A percentile compares a stretch with the other conserved stretches of the same genome.
Conservation (phyloP, 2,888 invertebrate genomes). For the Brachyptera putata region DNA sequence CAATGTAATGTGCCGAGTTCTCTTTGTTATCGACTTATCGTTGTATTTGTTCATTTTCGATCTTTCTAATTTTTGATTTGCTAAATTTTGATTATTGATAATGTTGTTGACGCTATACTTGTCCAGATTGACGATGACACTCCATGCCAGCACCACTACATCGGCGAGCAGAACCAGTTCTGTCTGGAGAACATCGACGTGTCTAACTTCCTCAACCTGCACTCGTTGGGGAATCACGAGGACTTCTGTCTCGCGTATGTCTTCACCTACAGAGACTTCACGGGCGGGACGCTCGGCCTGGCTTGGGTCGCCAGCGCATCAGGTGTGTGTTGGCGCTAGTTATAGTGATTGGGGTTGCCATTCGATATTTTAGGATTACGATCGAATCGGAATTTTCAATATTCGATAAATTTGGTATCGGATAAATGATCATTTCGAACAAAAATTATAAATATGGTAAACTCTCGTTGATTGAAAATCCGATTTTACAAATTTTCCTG, state of each 20-base stretch:
- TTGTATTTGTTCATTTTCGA: constrained; percentile 6
- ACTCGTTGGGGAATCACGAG: constrained; percentile 95
- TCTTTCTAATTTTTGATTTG: background rate
- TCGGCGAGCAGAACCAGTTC: constrained; percentile 77
- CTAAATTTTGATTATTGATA: constrained; percentile 21
- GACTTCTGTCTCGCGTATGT: constrained; percentile 99
- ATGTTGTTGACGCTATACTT: constrained; percentile 34
- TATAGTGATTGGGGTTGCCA: too few species aligned
- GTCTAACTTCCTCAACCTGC: constrained; percentile 96
- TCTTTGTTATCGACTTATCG: too few species aligned
- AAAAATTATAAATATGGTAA: too few species aligned
- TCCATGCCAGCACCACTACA: constrained; percentile 61
- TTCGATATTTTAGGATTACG: background rate
- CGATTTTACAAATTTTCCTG: too few species aligned
- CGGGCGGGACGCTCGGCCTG: constrained; percentile 94
- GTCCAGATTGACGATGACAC: constrained; percentile 86
- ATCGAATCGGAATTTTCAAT: background rate
- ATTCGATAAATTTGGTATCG: too few species aligned
- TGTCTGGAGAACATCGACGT: constrained; percentile 98
- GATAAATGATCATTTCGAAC: too few species aligned
- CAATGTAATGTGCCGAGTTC: too few species aligned
- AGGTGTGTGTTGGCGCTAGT: constrained; percentile 39
- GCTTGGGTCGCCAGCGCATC: constrained; percentile 99
- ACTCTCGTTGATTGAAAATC: too few species aligned
- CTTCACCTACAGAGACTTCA: constrained; percentile 96